phyloP scores from a whole-genome alignment of 2,888 invertebrate genomes.

The Homarus gammarus region DNA sequence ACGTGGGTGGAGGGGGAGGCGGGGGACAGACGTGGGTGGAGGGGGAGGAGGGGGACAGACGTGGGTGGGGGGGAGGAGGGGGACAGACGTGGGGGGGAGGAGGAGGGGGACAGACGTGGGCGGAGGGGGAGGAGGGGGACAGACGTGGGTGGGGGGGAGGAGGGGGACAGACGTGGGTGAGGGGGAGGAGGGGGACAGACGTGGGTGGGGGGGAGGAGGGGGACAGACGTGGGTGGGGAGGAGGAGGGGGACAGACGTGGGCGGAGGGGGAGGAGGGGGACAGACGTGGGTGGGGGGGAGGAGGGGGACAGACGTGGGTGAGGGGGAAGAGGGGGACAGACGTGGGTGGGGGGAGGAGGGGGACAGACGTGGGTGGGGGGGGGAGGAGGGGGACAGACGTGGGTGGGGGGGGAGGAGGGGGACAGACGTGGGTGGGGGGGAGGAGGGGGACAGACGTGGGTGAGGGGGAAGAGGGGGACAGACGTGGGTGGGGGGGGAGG shows the following conservation, averaged over 20 bases:
- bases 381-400: too few relatives aligned
- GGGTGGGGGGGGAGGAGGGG: background rate
- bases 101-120: background rate
- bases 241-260: background rate
- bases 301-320: background rate
- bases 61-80: background rate
- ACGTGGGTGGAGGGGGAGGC: background rate
- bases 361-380: background rate
- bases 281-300: background rate
- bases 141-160: background rate
- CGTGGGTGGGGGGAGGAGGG: background rate
- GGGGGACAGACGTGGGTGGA: background rate
- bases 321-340: background rate
- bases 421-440: background rate
- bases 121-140: background rate
- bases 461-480: too few relatives aligned
- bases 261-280: background rate
- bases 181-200: too few relatives aligned
- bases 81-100: background rate
- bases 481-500: background rate
- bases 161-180: too few relatives aligned
- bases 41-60: background rate
- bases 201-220: too few relatives aligned
- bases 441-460: background rate
- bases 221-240: background rate